These are phyloP conservation scores for Acridotheres tristis DNA, from an alignment of 2,797 vertebrate species.

Conservation along the genomic window DNA sequence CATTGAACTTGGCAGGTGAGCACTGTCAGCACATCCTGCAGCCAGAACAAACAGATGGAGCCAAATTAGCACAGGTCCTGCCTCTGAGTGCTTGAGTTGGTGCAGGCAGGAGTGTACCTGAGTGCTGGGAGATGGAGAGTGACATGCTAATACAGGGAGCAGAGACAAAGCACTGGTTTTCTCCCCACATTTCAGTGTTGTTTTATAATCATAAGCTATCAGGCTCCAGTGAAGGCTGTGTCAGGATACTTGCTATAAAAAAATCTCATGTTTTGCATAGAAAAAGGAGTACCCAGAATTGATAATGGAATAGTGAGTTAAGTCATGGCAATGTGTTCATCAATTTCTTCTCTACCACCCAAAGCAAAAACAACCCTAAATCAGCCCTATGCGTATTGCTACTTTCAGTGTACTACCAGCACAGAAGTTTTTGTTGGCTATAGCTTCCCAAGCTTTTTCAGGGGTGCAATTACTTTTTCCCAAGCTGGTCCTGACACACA, in stretches of 20 bases:
- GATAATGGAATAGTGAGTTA: background rate
- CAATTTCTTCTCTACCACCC: background rate
- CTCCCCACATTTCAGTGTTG: background rate
- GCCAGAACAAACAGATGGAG: constrained; percentile 2
- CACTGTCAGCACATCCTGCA: background rate
- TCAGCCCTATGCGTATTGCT: background rate
- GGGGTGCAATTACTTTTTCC: background rate
- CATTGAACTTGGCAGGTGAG: background rate
- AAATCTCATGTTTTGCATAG: background rate
- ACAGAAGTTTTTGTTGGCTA: background rate
- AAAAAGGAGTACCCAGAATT: background rate
- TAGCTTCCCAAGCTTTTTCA: background rate
- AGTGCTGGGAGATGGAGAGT: background rate
- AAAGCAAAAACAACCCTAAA: background rate
- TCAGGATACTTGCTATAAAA: background rate
- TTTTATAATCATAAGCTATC: background rate
- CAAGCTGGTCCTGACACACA: background rate
- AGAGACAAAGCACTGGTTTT: background rate
- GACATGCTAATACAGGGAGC: background rate
- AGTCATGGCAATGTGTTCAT: background rate
- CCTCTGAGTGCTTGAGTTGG: background rate
- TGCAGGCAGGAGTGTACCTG: background rate
- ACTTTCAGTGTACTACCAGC: background rate
- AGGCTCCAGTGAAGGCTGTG: background rate
- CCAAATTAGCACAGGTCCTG: background rate